Evolutionary conservation across 2,113 vertebrate genomes (phyloP).

Genomic region (Plecotus auritus): DNA sequence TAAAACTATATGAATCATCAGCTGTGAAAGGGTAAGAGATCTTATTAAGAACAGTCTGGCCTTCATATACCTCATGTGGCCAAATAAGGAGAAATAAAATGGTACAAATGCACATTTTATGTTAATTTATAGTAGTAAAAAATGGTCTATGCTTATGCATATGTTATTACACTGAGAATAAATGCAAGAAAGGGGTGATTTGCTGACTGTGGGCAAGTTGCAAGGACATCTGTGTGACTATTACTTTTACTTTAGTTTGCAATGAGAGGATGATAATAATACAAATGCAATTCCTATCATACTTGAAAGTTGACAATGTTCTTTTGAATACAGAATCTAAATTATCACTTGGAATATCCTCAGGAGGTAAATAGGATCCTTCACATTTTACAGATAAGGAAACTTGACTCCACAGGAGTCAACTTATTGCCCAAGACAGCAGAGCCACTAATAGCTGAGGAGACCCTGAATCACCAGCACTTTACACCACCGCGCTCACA

Average conservation of each 20-base stretch:
- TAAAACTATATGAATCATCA: not conserved
- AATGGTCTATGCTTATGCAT: not conserved
- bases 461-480: not conserved
- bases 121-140: not conserved
- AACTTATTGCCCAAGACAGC: not conserved
- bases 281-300: not conserved
- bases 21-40: not conserved
- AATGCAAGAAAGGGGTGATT: not conserved
- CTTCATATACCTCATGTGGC: not conserved
- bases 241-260: not conserved
- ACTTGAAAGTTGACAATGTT: not conserved
- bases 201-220: not conserved
- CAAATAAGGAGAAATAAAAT: not conserved
- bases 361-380: not conserved
- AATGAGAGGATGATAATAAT: not conserved
- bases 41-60: not conserved
- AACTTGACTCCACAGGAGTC: not conserved
- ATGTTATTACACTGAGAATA: not conserved
- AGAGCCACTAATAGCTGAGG: not conserved
- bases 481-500: not conserved
- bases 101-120: not conserved
- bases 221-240: not conserved
- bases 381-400: not conserved
- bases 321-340: not conserved
- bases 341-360: not conserved